Base-by-base conservation (phyloP, 2,113 vertebrate genomes). In the Colaptes auratus region DNA sequence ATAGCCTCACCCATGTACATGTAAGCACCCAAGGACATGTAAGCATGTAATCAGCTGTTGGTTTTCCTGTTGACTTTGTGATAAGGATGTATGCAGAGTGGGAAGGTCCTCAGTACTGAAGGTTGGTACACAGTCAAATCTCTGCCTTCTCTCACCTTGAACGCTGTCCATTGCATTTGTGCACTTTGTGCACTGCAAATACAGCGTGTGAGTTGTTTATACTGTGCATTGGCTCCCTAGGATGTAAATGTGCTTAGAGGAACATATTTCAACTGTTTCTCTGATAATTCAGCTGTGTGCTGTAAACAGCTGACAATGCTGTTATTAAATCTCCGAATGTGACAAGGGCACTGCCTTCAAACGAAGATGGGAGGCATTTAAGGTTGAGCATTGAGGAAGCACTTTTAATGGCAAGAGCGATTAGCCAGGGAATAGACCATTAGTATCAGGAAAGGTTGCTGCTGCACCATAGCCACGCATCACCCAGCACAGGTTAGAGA, bases 201-300 rank as follows among this genome's bases (percentile, higher is more conserved):
- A 55, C 71, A 77, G 86, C 4, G 0, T 65, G 48, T 24, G 72
- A 14, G 70, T 94, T 94, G 94, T 94, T 96, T 88, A 90, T 91
- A 61, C 92, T 91, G 55, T 72, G 88, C 53, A 94, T 89, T 93
- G 69, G 92, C 92, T 95, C 63, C 92, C 87, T 82, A 77, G 92
- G 91, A 87, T 89, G 94, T 91, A 90, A 94, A 94, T 96, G 93
- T 39, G 81, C 93, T 90, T 61, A 91, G 82, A 87, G 92, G 90
- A 96, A 95, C 6, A 1, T 75, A 89, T 96, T 97, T 96, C 89
- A 93, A 58, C 82, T 15, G 80, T 96, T 96, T 95, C 94, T 95
- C 95, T 95, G 94, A 74, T 91, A 94, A 94, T 95, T 92, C 88
- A 89, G 81, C 89, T 53, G 72, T 46, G 56, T 65, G 5, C 59